These are phyloP conservation scores for Argynnis bischoffii DNA, from an alignment of 2,888 invertebrate genomes.

Conservation along the genomic window DNA sequence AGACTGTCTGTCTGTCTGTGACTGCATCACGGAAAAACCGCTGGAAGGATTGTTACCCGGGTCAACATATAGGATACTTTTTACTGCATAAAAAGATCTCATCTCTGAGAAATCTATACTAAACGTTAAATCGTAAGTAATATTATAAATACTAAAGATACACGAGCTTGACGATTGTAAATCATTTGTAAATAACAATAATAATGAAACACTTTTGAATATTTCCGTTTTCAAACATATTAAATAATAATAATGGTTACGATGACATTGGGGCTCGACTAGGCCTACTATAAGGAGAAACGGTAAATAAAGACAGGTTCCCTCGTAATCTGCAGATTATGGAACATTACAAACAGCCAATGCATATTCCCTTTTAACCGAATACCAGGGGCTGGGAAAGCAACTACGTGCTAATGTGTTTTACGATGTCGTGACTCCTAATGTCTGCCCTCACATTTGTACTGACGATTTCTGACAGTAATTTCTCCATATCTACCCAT, in stretches of 20 bases:
- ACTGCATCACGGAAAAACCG: too few species aligned
- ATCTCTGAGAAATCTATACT: too few species aligned
- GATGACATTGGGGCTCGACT: neutral
- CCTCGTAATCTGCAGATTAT: constrained; percentile 68
- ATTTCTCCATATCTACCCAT: constrained; percentile 20
- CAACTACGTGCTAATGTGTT: constrained; percentile 77
- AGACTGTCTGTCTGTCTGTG: too few species aligned
- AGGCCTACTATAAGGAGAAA: constrained; percentile 12
- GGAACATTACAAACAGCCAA: constrained; percentile 76
- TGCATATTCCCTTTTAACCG: constrained; percentile 71
- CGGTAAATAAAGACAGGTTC: constrained; percentile 22
- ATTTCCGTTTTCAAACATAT: neutral
- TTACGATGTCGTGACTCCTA: constrained; percentile 64
- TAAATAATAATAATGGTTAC: neutral
- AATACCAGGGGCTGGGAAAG: constrained; percentile 58
- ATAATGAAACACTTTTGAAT: neutral
- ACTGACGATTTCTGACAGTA: constrained; percentile 43
- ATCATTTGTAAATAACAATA: too few species aligned
- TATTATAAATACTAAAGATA: too few species aligned
- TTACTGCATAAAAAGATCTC: too few species aligned
- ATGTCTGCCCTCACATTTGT: constrained; percentile 54
- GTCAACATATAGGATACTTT: too few species aligned
- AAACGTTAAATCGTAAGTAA: too few species aligned
- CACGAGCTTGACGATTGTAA: too few species aligned
- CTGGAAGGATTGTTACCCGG: too few species aligned